These are phyloP conservation scores for Dryomyza anilis DNA, from an alignment of 2,888 invertebrate species.

Conservation along the genomic window DNA sequence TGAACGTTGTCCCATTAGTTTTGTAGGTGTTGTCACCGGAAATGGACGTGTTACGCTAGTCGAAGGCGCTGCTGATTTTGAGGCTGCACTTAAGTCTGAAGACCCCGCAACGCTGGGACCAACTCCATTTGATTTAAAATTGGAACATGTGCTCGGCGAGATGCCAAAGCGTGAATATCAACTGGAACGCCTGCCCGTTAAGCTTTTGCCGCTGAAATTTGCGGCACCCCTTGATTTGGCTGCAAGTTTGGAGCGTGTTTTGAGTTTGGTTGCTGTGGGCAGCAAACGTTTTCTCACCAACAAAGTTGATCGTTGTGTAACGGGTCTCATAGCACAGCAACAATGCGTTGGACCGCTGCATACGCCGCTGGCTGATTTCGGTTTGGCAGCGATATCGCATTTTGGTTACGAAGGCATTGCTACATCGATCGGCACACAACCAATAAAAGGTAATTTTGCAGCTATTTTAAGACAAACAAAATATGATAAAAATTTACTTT, in stretches of 20 bases:
- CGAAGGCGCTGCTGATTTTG: conserved; percentile 66
- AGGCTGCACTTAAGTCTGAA: conserved; percentile 44
- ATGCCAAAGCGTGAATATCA: conserved; percentile 78
- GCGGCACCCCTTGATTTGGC: conserved; percentile 51
- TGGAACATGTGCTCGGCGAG: conserved; percentile 84
- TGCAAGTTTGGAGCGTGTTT: conserved; percentile 67
- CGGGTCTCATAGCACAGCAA: conserved; percentile 94
- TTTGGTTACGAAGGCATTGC: conserved; percentile 85
- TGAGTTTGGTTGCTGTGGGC: conserved; percentile 87
- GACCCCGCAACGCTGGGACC: conserved; percentile 61
- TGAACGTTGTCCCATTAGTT: conserved; percentile 90
- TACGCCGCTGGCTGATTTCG: conserved; percentile 94
- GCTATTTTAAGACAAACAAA: background rate
- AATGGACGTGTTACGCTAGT: conserved; percentile 77
- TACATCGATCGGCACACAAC: conserved; percentile 96
- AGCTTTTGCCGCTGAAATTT: conserved; percentile 57
- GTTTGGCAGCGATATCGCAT: conserved; percentile 85
- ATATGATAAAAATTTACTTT: background rate
- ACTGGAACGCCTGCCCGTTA: conserved; percentile 51
- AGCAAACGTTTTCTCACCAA: conserved; percentile 95
- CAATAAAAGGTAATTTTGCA: conserved; percentile 73
- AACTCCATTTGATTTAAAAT: conserved; percentile 84
- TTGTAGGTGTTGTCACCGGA: conserved; percentile 91
- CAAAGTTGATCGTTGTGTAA: conserved; percentile 94
- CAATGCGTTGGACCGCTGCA: conserved; percentile 98